Conservation (phyloP, 2,797 vertebrate genomes). For the Enteromius thamalakanensis region DNA sequence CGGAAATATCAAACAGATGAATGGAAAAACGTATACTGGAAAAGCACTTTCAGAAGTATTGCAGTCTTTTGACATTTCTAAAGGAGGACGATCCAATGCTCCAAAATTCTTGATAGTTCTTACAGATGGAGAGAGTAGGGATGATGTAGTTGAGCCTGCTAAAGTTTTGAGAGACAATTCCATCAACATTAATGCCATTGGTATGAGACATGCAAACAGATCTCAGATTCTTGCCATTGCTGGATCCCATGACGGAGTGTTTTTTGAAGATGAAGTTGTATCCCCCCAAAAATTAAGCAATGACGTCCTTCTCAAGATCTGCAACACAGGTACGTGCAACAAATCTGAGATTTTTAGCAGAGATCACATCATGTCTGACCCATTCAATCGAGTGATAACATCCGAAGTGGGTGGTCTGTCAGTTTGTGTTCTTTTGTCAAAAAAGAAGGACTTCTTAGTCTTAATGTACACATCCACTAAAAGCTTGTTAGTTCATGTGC, state of each 20-base stretch:
- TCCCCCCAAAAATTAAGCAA: conserved; percentile 75
- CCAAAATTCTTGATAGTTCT: conserved; percentile 82
- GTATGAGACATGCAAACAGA: conserved; percentile 75
- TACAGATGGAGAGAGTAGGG: conserved; percentile 81
- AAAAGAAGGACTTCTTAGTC: not conserved
- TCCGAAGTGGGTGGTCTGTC: not conserved
- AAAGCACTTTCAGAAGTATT: conserved; percentile 70
- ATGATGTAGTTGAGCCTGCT: conserved; percentile 76
- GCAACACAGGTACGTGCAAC: conserved; percentile 67
- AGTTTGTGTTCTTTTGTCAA: not conserved
- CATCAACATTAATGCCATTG: conserved; percentile 80
- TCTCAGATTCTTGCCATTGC: conserved; percentile 79
- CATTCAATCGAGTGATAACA: too few relatives aligned
- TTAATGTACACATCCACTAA: not conserved
- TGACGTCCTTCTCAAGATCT: conserved; percentile 78
- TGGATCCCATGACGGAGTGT: conserved; percentile 68
- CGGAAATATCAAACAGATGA: conserved; percentile 58
- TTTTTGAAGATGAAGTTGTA: conserved; percentile 73
- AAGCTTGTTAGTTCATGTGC: not conserved
- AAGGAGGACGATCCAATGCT: conserved; percentile 67
- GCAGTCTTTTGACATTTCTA: conserved; percentile 56
- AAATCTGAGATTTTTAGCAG: not conserved
- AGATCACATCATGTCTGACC: not conserved
- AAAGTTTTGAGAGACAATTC: conserved; percentile 72
- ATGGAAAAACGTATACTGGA: conserved; percentile 75